Evolutionary conservation across 2,113 vertebrate genomes (phyloP), one percentile per base, ranked within the genome.

Genomic region (Vidua macroura): DNA sequence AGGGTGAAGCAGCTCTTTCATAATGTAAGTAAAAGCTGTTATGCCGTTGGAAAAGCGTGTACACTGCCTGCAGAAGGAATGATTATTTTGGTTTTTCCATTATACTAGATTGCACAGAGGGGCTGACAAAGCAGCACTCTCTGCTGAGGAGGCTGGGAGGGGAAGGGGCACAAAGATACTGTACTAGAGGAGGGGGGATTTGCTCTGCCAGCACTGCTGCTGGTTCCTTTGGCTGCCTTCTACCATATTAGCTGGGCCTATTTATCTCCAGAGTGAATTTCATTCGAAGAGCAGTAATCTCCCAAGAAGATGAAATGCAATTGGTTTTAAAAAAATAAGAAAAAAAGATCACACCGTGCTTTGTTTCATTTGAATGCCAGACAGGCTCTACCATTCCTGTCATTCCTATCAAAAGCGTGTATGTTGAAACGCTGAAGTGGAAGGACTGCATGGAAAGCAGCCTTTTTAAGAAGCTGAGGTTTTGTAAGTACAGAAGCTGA

Each of bases 401-500:
- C 19, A 27, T 62, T 90, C 53, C 62, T 83, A 76, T 79, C 73
- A 75, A 84, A 91, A 90, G 86, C 0, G 0, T n/a, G n/a, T 39
- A 48, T 37, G 31, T 51, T 41, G 69, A 88, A 88, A 86, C 3
- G 4, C 85, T 94, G 86, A 77, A 80, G 92, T 90, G 85, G 88
- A 86, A 86, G 88, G 83, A 10, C 76, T 60, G 80, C 28, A 56
- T 70, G 80, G 88, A 92, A 94, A 93, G 53, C 88, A 96, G 79
- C 73, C 80, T 31, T 95, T 92, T 81, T 37, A 93, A 95, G 90
- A 83, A 77, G 74, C 92, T 77, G 85, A 74, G 68, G 83, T 83
- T 96, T 94, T 93, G 8, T 88, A 90, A 88, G 93, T 92, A 82
- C 88, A 86, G 93, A 84, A 68, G 83, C 95, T 62, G 86, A 75